Conservation (phyloP, 2,113 vertebrate genomes). For the Dipodomys spectabilis region DNA sequence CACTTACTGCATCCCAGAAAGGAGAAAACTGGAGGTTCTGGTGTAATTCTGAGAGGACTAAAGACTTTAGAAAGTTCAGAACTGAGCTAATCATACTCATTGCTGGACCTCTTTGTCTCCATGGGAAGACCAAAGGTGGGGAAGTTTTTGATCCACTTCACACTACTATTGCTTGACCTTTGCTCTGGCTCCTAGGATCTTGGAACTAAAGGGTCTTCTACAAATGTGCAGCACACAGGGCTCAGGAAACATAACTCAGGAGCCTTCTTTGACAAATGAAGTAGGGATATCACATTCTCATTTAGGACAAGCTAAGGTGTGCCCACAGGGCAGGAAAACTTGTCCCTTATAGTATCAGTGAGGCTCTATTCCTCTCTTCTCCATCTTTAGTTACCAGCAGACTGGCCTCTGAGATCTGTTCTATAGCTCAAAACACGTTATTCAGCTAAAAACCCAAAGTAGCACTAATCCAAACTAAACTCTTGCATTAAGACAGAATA, state of each 20-base stretch:
- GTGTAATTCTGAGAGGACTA: background rate
- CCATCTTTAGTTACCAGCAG: background rate
- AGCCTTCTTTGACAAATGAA: background rate
- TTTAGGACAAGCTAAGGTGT: background rate
- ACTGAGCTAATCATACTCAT: background rate
- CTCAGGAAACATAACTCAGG: background rate
- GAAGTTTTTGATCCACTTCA: rapidly evolving
- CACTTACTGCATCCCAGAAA: background rate
- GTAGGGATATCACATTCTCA: background rate
- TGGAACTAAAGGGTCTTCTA: background rate
- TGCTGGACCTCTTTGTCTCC: background rate
- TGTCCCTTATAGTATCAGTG: background rate
- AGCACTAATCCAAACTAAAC: background rate
- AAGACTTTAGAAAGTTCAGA: background rate
- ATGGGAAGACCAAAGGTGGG: background rate
- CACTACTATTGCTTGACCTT: background rate
- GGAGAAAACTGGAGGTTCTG: background rate
- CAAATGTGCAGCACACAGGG: background rate
- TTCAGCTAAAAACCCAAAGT: background rate
- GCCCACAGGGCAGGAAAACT: background rate
- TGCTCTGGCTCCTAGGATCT: background rate
- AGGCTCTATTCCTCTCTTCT: background rate
- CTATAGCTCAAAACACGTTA: background rate
- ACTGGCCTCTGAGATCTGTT: background rate
- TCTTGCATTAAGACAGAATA: background rate